A percentile compares a stretch with the other conserved stretches of the same genome.
Evolutionary conservation across 2,113 vertebrate species (phyloP).

Genomic region (Neolamprologus tretocephalus): DNA sequence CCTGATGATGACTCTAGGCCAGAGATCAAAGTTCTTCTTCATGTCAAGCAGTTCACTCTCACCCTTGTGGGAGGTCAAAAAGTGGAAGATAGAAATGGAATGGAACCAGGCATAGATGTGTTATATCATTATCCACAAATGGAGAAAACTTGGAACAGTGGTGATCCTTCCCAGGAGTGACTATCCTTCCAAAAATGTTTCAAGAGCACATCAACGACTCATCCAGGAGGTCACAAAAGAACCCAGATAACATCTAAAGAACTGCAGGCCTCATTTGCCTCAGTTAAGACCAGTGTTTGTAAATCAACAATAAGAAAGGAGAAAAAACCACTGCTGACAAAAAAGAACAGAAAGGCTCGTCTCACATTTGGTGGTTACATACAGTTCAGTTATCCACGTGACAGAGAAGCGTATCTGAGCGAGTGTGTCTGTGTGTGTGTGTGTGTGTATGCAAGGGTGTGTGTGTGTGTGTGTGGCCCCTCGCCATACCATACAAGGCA

Average conservation of each 20-base stretch:
- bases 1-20: conserved; percentile 97
- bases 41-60: neutral
- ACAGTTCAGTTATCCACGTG: neutral
- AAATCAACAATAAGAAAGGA: neutral
- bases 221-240: neutral
- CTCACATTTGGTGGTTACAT: neutral
- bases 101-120: conserved; percentile 9
- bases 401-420: neutral
- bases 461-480: neutral
- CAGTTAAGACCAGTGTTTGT: neutral
- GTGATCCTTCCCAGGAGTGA: neutral
- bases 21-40: conserved; percentile 95
- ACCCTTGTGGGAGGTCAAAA: conserved; percentile 12
- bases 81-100: conserved; percentile 81
- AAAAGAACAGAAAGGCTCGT: neutral
- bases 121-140: neutral
- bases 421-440: neutral
- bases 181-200: neutral
- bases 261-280: neutral
- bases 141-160: neutral
- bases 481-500: neutral
- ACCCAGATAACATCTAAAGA: neutral
- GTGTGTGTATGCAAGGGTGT: neutral
- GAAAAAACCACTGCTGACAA: neutral
- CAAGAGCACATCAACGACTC: neutral